Conservation (phyloP, 2,113 vertebrate species). For the Tichodroma muraria region DNA sequence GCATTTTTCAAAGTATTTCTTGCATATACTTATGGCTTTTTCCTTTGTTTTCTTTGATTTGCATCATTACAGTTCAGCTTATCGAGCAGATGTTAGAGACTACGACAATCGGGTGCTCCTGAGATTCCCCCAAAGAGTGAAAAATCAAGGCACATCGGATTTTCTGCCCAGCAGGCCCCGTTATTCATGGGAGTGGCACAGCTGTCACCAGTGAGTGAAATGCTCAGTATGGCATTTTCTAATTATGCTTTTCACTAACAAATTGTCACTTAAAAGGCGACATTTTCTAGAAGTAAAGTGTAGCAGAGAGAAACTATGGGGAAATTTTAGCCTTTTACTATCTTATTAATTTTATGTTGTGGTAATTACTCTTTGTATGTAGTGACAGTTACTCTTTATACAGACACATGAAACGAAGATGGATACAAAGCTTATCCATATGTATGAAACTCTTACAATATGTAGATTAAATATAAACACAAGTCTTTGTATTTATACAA, state of each 20-base stretch:
- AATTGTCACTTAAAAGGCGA: neutral
- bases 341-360: neutral
- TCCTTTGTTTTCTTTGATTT: neutral
- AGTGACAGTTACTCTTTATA: neutral
- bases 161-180: constrained; percentile 91
- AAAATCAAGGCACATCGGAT: constrained; percentile 95
- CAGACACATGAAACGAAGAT: neutral
- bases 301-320: neutral
- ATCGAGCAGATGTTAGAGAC: constrained; percentile 76
- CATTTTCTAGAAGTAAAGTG: neutral
- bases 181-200: constrained; percentile 98
- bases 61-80: constrained; percentile 75
- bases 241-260: neutral
- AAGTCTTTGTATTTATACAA: no score
- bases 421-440: neutral
- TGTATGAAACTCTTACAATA: neutral
- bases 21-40: neutral
- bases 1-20: neutral
- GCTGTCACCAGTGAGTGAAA: constrained; percentile 91
- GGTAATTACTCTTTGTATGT: neutral
- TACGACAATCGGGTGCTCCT: constrained; percentile 91
- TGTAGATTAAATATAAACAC: neutral
- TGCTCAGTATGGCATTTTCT: neutral
- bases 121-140: constrained; percentile 92
- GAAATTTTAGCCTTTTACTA: neutral